Base-by-base conservation (phyloP, 2,888 invertebrate genomes). In the Himalopsyche anomala region DNA sequence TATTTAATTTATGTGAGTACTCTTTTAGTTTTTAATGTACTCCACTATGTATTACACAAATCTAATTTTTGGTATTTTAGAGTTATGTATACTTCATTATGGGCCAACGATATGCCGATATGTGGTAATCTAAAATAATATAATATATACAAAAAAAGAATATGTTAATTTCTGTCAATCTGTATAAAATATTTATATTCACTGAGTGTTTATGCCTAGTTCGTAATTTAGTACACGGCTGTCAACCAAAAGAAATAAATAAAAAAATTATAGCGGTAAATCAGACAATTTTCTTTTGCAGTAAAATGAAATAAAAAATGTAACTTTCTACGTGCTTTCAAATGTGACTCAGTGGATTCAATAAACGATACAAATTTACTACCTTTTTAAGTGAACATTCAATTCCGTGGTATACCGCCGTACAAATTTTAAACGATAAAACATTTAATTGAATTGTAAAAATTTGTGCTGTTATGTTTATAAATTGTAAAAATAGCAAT, bases 171-270 rank as follows among this genome's bases (percentile, higher is more conserved):
- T 45, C 11, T 8, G 11, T 45, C 8, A 45, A 45, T 45, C 2
- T 9, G 9, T 45, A 5, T 9, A 11, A 45, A 69, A 69, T 4
- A 15, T 38, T 74, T 6, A 36, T 74, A 38, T 74, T 74, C 74
- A 15, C 74, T 74, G 74, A 38, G 38, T 74, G 38, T 74, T n/a
- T 74, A 38, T 74, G 19, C 74, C 38, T 74, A 74, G 74, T 38
- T 69, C 74, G 12, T 74, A 38, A 38, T 74, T 28, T 38, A 74
- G 19, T 74, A 36, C 28, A 74, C 74, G 74, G 28, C 74, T 74
- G 74, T 74, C 74, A 74, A 74, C 74, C 36, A 38, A 74, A 74
- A 74, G 74, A 74, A 74, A 74, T 74, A 74, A 74, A 74, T 74
- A 74, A 74, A 74, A 74, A 74, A 3, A 15, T 36, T 15, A 36